Evolutionary conservation across 1,140 invertebrate species (phyloP).

Genomic region (Heliconius eleuchia): DNA sequence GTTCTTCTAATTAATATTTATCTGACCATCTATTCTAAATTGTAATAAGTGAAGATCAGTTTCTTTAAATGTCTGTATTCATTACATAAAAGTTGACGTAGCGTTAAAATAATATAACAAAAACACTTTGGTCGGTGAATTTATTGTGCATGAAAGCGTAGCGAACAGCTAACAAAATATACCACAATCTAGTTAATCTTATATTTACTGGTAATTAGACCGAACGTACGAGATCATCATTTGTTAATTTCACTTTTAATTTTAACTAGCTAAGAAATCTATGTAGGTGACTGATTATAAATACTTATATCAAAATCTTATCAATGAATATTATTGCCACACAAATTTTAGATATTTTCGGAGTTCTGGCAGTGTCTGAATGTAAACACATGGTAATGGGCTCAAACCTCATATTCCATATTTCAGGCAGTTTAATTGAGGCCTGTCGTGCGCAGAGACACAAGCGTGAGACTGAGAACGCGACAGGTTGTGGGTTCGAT

Average conservation of each 20-base stretch:
- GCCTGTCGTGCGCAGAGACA: too few relatives aligned
- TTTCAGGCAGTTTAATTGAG: too few relatives aligned
- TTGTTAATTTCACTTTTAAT: slow-evolving; percentile 4
- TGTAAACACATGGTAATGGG: too few relatives aligned
- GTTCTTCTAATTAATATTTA: too few relatives aligned
- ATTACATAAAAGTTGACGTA: slow-evolving; percentile 48
- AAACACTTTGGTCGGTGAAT: slow-evolving; percentile 54
- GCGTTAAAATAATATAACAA: slow-evolving; percentile 61
- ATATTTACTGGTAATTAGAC: slow-evolving; percentile 43
- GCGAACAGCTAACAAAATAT: slow-evolving; percentile 46
- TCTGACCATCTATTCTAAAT: background rate
- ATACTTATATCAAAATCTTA: too few relatives aligned
- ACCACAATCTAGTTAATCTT: slow-evolving; percentile 41
- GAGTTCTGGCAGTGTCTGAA: too few relatives aligned
- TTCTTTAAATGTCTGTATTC: slow-evolving; percentile 24
- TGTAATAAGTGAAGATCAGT: background rate
- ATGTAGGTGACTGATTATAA: background rate
- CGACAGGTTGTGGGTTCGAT: too few relatives aligned
- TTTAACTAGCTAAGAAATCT: background rate
- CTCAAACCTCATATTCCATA: too few relatives aligned
- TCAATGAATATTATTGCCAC: too few relatives aligned
- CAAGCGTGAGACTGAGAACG: too few relatives aligned
- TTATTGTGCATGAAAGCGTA: slow-evolving; percentile 66
- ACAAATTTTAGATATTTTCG: too few relatives aligned
- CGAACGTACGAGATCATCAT: background rate